phyloP scores from a whole-genome alignment of 2,888 invertebrate genomes.

The Oeneis ivallda region DNA sequence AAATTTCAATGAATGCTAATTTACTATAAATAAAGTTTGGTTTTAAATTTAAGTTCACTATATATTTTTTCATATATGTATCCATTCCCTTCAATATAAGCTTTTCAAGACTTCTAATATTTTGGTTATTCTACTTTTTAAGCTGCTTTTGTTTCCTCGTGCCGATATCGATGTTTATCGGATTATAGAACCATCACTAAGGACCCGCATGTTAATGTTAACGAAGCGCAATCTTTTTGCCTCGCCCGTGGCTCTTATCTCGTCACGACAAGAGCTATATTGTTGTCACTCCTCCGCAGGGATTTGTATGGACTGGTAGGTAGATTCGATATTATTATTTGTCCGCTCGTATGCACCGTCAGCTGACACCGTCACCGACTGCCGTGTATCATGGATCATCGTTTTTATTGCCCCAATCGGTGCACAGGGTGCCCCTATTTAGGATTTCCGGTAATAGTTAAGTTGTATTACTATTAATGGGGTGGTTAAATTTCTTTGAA shows the following conservation, averaged over 20 bases:
- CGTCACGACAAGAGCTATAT: conserved; percentile 28
- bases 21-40: too few relatives aligned
- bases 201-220: conserved; percentile 61
- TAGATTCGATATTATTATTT: conserved; percentile 32
- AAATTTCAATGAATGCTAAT: too few relatives aligned
- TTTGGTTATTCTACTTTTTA: neutral
- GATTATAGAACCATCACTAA: conserved; percentile 52
- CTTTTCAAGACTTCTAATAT: too few relatives aligned
- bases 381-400: conserved; percentile 20
- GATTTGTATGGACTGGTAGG: conserved; percentile 12
- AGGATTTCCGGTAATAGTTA: neutral
- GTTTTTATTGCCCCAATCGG: conserved; percentile 24
- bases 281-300: neutral
- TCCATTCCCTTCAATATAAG: too few relatives aligned
- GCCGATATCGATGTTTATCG: conserved; percentile 40
- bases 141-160: neutral
- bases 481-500: neutral
- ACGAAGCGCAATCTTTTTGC: conserved; percentile 47
- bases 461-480: neutral
- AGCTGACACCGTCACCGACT: conserved; percentile 40
- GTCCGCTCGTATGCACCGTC: conserved; percentile 32
- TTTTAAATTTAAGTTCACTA: too few relatives aligned
- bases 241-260: conserved; percentile 24
- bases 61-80: too few relatives aligned
- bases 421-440: conserved; percentile 29